Conservation (phyloP, 23 tunicate species). For the Trididemnum miniatum region DNA sequence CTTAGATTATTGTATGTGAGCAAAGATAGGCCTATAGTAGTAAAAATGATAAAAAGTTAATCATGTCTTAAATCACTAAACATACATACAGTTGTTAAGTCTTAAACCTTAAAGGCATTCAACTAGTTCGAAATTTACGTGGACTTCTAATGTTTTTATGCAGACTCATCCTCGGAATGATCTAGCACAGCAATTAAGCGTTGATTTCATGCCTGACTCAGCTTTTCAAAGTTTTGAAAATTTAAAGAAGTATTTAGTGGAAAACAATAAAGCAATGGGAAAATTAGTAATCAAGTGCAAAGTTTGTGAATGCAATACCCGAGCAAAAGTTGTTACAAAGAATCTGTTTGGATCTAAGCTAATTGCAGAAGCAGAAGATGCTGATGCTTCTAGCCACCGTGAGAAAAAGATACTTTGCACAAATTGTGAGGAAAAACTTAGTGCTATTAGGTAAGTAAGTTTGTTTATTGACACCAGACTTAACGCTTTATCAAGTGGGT, state of each 20-base stretch:
- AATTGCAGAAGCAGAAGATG: background rate
- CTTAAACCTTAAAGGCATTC: too few relatives aligned
- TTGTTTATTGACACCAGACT: too few relatives aligned
- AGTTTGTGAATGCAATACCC: constrained; percentile 41
- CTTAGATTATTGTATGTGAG: too few relatives aligned
- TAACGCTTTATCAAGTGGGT: too few relatives aligned
- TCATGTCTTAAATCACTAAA: too few relatives aligned
- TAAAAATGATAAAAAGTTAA: too few relatives aligned
- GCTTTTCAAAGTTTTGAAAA: constrained; percentile 38
- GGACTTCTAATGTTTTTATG: too few relatives aligned
- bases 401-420: constrained; percentile 48
- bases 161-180: too few relatives aligned
- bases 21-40: too few relatives aligned
- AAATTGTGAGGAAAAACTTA: constrained; percentile 41
- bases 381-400: background rate
- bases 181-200: too few relatives aligned
- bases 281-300: constrained; percentile 37
- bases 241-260: background rate
- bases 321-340: constrained; percentile 15
- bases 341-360: constrained; percentile 10
- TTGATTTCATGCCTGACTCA: background rate
- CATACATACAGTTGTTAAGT: too few relatives aligned
- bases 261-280: background rate
- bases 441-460: constrained; percentile 40
- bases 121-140: too few relatives aligned